phyloP scores from a whole-genome alignment of 2,113 vertebrate genomes.

The Desmodus rotundus region DNA sequence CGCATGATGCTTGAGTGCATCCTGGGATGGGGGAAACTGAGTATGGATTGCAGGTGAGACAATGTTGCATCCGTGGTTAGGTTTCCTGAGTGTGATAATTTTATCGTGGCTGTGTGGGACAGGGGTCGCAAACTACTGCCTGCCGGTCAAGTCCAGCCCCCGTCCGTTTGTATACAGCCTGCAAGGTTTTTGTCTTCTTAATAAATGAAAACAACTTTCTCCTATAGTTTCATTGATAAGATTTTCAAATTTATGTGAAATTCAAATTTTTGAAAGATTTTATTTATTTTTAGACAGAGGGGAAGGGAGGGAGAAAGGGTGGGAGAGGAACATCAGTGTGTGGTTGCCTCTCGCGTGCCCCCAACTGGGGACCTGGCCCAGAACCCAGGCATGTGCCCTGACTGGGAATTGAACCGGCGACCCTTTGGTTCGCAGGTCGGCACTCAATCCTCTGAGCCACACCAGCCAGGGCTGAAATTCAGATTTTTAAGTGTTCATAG shows the following conservation, averaged over 20 bases:
- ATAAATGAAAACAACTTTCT: neutral
- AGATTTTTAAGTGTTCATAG: neutral
- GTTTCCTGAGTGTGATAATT: neutral
- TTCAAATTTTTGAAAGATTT: neutral
- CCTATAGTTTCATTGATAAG: neutral
- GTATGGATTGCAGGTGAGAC: neutral
- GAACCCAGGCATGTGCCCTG: no score
- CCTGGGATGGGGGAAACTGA: neutral
- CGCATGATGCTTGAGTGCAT: fast-evolving
- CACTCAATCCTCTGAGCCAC: no score
- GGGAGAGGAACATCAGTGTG: no score
- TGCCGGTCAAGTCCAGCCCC: neutral
- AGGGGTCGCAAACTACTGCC: fast-evolving
- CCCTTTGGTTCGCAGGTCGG: no score
- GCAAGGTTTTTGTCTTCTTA: neutral
- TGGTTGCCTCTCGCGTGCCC: no score
- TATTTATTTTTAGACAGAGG: no score
- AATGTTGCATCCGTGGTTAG: fast-evolving
- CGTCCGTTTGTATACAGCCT: neutral
- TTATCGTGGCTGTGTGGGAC: fast-evolving
- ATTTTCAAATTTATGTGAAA: neutral
- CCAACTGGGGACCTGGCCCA: no score
- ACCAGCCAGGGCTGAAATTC: neutral
- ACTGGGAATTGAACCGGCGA: no score
- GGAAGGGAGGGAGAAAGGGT: no score